These are phyloP conservation scores for Hedychridium roseum DNA, from an alignment of 2,888 invertebrate species.

Conservation along the genomic window DNA sequence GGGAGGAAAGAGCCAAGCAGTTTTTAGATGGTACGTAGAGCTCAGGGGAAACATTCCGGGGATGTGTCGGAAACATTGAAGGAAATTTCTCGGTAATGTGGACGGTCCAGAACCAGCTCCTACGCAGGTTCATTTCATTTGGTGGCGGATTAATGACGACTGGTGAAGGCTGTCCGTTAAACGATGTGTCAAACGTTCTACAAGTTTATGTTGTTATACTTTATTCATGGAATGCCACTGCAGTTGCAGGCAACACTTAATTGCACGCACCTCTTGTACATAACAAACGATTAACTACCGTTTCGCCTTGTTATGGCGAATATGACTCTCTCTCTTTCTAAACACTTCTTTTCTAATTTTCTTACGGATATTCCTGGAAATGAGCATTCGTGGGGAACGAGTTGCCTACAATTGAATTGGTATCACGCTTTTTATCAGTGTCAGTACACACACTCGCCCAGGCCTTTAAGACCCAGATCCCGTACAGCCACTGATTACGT, in stretches of 20 bases:
- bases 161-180: constrained; percentile 50
- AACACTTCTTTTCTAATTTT: too few relatives aligned
- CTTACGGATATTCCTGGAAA: too few relatives aligned
- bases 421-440: constrained; percentile 61
- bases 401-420: constrained; percentile 51
- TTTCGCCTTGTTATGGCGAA: not conserved
- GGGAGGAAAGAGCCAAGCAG: constrained; percentile 69
- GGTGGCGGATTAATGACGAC: constrained; percentile 50
- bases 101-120: constrained; percentile 9
- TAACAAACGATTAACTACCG: too few relatives aligned
- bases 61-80: constrained; percentile 20
- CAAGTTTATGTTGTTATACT: constrained; percentile 51
- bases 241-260: constrained; percentile 32
- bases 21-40: constrained; percentile 63
- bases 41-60: constrained; percentile 15
- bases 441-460: constrained; percentile 54
- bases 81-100: constrained; percentile 25
- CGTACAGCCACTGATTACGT: constrained; percentile 33
- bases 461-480: constrained; percentile 37
- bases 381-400: too few relatives aligned
- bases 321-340: not conserved
- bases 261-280: too few relatives aligned
- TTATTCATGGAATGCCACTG: constrained; percentile 46
- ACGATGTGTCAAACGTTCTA: constrained; percentile 46
- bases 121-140: too few relatives aligned